Evolutionary conservation across 2,113 vertebrate species (phyloP).

Genomic region (Rhombomys opimus): DNA sequence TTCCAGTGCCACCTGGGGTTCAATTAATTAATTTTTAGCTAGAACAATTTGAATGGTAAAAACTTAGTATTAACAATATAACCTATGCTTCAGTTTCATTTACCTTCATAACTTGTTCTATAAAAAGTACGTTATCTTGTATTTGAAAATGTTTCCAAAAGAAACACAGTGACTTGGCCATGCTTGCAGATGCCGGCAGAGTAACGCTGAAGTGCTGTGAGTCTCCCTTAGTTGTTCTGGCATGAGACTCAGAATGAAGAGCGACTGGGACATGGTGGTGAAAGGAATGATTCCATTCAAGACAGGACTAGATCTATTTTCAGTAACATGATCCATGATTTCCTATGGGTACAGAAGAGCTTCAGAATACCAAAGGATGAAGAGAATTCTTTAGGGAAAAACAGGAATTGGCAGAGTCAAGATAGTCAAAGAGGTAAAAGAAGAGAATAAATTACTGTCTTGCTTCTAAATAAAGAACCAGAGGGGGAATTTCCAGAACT

Average conservation of each 20-base stretch:
- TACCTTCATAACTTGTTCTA: not conserved
- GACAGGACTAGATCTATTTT: not conserved
- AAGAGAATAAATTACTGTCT: not conserved
- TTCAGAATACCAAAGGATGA: not conserved
- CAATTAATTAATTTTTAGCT: not conserved
- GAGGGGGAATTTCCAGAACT: not conserved
- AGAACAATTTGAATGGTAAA: not conserved
- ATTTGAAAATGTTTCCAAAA: not conserved
- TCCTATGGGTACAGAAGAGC: not conserved
- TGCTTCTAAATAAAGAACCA: not conserved
- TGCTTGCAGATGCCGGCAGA: not conserved
- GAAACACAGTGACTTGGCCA: not conserved
- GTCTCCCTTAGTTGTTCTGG: not conserved
- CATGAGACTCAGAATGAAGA: not conserved
- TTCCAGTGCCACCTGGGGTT: not conserved
- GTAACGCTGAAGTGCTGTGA: not conserved
- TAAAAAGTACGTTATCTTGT: not conserved
- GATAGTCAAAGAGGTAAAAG: not conserved
- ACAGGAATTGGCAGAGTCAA: not conserved
- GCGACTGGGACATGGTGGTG: not conserved
- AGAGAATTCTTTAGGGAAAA: not conserved
- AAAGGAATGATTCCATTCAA: not conserved
- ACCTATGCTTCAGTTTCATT: not conserved
- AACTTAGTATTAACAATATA: not conserved
- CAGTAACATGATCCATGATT: not conserved